These are phyloP conservation scores for Zygothrica quintamaculata DNA, from an alignment of 2,888 invertebrate genomes.

Conservation along the genomic window DNA sequence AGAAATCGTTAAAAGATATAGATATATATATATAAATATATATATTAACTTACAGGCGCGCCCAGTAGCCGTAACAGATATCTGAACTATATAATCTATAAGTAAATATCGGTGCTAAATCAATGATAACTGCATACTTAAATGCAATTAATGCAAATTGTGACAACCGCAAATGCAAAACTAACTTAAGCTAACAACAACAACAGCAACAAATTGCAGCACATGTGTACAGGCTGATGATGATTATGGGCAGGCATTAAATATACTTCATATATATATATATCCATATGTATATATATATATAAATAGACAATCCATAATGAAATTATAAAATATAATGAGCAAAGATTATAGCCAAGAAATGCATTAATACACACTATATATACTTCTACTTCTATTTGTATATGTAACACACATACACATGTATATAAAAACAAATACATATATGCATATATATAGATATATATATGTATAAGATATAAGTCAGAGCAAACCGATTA, in stretches of 20 bases:
- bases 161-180: conserved; percentile 75
- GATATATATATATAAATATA: too few species aligned
- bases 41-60: conserved; percentile 37
- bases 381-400: conserved; percentile 15
- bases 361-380: conserved; percentile 26
- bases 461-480: conserved; percentile 11
- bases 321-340: conserved; percentile 69
- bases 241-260: conserved; percentile 8
- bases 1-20: conserved; percentile 22
- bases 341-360: conserved; percentile 56
- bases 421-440: too few species aligned
- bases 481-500: conserved; percentile 28
- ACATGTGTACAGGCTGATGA: conserved; percentile 59
- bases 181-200: conserved; percentile 47
- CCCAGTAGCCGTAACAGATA: conserved; percentile 51
- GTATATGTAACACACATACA: conserved; percentile 8
- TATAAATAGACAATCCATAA: conserved; percentile 74
- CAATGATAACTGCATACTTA: conserved; percentile 80
- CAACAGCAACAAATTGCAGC: conserved; percentile 15
- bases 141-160: conserved; percentile 78
- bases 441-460: neutral
- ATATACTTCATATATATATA: conserved; percentile 37
- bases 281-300: too few species aligned
- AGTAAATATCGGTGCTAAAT: conserved; percentile 74
- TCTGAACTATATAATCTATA: conserved; percentile 51